Percentiles rank a stretch among this genome's conserved stretches.
These are phyloP conservation scores for Macroglossus sobrinus DNA, from an alignment of 2,113 vertebrate genomes.

Conservation along the genomic window DNA sequence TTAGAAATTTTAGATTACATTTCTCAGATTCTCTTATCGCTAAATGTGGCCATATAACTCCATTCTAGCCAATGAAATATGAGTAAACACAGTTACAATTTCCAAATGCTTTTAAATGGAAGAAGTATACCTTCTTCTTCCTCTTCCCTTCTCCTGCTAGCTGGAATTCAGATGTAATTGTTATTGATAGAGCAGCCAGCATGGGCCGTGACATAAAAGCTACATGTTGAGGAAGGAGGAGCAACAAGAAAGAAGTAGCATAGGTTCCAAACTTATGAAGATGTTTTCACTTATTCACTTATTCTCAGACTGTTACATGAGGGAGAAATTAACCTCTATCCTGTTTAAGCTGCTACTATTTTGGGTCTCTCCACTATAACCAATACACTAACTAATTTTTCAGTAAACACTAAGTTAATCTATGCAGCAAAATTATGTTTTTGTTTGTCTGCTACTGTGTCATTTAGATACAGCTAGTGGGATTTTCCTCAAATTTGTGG, in stretches of 20 bases:
- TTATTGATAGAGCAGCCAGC: neutral
- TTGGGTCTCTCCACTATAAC: neutral
- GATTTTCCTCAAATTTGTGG: slow-evolving; percentile 10
- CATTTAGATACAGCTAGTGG: neutral
- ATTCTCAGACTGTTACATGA: neutral
- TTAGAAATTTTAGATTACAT: neutral
- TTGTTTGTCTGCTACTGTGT: neutral
- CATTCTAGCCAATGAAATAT: neutral
- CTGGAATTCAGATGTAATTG: neutral
- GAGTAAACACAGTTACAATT: neutral
- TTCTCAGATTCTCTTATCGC: neutral
- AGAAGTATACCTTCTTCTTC: neutral
- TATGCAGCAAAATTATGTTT: neutral
- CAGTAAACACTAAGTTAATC: neutral
- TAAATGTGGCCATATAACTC: neutral
- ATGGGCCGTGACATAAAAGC: neutral
- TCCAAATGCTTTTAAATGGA: neutral
- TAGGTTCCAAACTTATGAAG: neutral
- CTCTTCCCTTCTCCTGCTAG: neutral
- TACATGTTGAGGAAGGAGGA: neutral
- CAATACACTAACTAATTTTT: neutral
- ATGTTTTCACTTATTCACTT: neutral
- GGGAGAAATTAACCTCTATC: neutral
- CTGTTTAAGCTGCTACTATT: neutral
- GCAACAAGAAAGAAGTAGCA: neutral